Conservation (phyloP, 2,888 invertebrate species). For the Xestobium rufovillosum region DNA sequence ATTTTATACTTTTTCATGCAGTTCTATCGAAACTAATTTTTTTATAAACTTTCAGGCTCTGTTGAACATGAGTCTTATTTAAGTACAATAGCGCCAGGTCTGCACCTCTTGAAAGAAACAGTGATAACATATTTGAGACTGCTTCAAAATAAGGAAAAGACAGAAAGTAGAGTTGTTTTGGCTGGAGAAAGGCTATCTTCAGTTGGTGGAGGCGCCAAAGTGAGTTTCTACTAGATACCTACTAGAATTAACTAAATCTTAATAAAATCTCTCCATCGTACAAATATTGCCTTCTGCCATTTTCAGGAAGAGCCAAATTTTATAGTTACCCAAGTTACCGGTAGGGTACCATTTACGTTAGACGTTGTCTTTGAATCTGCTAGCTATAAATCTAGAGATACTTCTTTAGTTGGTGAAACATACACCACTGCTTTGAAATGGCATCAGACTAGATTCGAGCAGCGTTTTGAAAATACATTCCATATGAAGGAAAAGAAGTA, state of each 20-base stretch:
- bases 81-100: slow-evolving; percentile 61
- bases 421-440: slow-evolving; percentile 59
- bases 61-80: slow-evolving; percentile 65
- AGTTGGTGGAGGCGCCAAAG: slow-evolving; percentile 37
- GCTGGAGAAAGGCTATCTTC: slow-evolving; percentile 53
- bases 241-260: too few species aligned
- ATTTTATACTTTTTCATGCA: slow-evolving; percentile 8
- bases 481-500: slow-evolving; percentile 64
- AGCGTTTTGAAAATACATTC: slow-evolving; percentile 77
- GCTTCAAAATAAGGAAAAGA: slow-evolving; percentile 47
- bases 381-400: slow-evolving; percentile 51
- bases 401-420: slow-evolving; percentile 52
- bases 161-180: slow-evolving; percentile 50
- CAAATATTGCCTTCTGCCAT: slow-evolving; percentile 6
- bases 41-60: slow-evolving; percentile 43
- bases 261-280: too few species aligned
- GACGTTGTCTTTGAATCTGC: slow-evolving; percentile 80
- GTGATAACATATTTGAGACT: slow-evolving; percentile 62
- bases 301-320: slow-evolving; percentile 60
- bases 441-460: slow-evolving; percentile 58
- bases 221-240: too few species aligned
- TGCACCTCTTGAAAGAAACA: slow-evolving; percentile 68
- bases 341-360: slow-evolving; percentile 70
- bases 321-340: slow-evolving; percentile 68
- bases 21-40: background rate